These are phyloP conservation scores for Neodiprion virginianus DNA, from an alignment of 1,140 invertebrate species.

Conservation along the genomic window DNA sequence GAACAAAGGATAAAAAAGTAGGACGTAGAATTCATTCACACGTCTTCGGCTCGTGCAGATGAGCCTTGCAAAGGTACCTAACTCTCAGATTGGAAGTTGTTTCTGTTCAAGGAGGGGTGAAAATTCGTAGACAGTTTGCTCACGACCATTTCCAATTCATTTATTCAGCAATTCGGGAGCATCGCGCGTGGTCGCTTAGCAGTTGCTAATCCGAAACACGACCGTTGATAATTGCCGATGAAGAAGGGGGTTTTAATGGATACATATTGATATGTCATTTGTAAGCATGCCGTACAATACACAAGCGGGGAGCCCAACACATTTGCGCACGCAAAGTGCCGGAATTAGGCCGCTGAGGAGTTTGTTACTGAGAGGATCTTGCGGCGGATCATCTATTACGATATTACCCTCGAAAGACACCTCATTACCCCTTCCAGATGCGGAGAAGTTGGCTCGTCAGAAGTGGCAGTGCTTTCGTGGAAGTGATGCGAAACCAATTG, in stretches of 20 bases:
- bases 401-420: background rate
- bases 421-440: too few species aligned
- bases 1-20: too few species aligned
- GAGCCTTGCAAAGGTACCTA: too few species aligned
- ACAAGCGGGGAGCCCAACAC: background rate
- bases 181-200: conserved; percentile 42
- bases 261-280: conserved; percentile 55
- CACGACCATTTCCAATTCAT: conserved; percentile 48
- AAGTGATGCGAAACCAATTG: too few species aligned
- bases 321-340: background rate
- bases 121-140: conserved; percentile 40
- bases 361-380: background rate
- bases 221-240: conserved; percentile 30
- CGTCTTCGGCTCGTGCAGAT: too few species aligned
- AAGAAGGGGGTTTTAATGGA: conserved; percentile 46
- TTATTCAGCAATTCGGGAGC: conserved; percentile 33
- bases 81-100: too few species aligned
- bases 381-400: background rate
- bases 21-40: too few species aligned
- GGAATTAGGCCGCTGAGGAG: background rate
- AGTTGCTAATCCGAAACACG: conserved; percentile 50
- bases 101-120: background rate
- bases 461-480: background rate
- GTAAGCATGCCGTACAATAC: conserved; percentile 35
- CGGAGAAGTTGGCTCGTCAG: background rate